A percentile compares a stretch with the other conserved stretches of the same genome.
Evolutionary conservation across 1,140 invertebrate species (phyloP).

Genomic region (Ptiloglossa arizonensis): DNA sequence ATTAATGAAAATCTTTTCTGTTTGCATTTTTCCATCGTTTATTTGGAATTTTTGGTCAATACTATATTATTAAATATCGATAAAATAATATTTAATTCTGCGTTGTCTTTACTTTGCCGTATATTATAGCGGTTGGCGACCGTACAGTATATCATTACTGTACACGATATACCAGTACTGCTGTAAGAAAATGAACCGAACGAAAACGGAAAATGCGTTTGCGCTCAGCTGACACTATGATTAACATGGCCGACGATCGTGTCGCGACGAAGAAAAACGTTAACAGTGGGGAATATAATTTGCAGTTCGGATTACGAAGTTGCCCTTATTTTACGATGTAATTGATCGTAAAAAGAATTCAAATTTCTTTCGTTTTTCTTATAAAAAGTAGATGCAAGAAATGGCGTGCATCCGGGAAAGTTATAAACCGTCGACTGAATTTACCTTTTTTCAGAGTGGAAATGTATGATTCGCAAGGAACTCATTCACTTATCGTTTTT

Average conservation of each 20-base stretch:
- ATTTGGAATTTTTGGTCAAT: no score
- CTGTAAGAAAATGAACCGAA: not conserved
- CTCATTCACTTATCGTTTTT: not conserved
- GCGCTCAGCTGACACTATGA: not conserved
- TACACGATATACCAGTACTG: no score
- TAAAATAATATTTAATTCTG: no score
- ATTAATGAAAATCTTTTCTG: no score
- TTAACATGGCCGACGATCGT: not conserved
- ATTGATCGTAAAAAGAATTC: not conserved
- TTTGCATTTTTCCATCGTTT: no score
- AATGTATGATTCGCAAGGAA: not conserved
- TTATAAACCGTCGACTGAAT: no score
- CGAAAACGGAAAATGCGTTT: not conserved
- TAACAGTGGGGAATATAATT: not conserved
- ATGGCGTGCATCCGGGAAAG: no score
- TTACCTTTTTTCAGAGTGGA: not conserved
- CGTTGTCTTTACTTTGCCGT: no score
- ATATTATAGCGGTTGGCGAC: no score
- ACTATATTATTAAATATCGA: no score
- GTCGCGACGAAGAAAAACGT: not conserved
- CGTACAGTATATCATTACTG: no score
- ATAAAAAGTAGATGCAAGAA: not conserved
- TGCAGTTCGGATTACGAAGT: not conserved
- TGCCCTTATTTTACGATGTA: not conserved
- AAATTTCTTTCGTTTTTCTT: not conserved